Evolutionary conservation across 2,113 vertebrate genomes (phyloP).

Genomic region (Atlantisia rogersi): DNA sequence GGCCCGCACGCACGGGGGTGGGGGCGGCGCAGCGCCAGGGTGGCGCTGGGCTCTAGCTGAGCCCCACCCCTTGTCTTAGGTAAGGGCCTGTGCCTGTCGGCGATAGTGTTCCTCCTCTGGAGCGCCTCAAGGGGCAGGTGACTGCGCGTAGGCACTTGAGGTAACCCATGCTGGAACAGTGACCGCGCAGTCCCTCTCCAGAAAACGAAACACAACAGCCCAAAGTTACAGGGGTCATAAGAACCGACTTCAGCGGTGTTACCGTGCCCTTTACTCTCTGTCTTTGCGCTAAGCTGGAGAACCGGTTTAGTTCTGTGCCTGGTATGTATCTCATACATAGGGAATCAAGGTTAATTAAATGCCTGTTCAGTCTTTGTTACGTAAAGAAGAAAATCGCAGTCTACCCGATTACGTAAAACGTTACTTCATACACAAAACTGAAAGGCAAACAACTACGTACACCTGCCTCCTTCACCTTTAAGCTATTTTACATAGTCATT

Average conservation of each 20-base stretch:
- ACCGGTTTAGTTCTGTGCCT: background rate
- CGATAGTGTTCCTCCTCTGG: accelerated
- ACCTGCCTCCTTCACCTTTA: background rate
- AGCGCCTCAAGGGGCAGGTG: no score
- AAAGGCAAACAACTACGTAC: background rate
- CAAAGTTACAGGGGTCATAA: background rate
- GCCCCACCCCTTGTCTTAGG: accelerated
- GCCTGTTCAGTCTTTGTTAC: background rate
- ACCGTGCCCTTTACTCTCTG: background rate
- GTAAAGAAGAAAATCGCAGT: background rate
- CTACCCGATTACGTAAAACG: background rate
- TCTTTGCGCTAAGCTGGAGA: background rate
- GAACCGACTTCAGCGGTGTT: background rate
- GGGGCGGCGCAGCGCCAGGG: background rate
- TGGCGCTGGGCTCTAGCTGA: accelerated
- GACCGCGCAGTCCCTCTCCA: accelerated
- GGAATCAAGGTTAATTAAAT: background rate
- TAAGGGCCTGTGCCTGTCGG: accelerated
- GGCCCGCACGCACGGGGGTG: background rate
- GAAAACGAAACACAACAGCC: background rate
- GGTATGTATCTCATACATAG: background rate
- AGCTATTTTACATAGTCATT: background rate
- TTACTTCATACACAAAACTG: background rate
- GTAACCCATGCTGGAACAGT: background rate
- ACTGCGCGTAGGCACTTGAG: background rate